Conservation (phyloP, 2,888 invertebrate species). For the Muscina levida region DNA sequence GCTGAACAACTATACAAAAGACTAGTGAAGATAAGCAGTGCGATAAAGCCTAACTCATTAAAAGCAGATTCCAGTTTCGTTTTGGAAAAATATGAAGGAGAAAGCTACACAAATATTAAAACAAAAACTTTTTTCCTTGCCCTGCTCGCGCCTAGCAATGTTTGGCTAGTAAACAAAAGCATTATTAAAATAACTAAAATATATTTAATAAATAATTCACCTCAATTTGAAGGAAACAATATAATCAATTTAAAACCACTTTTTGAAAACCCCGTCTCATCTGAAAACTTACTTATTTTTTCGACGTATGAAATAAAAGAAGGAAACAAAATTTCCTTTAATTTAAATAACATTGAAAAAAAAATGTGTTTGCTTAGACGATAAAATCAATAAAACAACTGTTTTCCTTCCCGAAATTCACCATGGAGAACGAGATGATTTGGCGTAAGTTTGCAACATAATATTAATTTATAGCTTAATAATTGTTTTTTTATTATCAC, state of each 20-base stretch:
- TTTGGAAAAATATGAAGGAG: constrained; percentile 30
- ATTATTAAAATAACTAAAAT: constrained; percentile 38
- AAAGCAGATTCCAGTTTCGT: constrained; percentile 35
- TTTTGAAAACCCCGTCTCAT: constrained; percentile 51
- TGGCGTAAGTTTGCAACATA: constrained; percentile 9
- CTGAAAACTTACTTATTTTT: constrained; percentile 43
- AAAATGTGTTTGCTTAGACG: constrained; percentile 34
- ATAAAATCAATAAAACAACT: constrained; percentile 26
- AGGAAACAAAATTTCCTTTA: constrained; percentile 23
- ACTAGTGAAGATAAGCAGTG: constrained; percentile 37
- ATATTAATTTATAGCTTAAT: constrained; percentile 21
- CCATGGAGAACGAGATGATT: constrained; percentile 37
- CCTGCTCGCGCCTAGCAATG: constrained; percentile 27
- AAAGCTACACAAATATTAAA: constrained; percentile 36
- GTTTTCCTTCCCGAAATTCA: constrained; percentile 39
- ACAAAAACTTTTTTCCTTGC: constrained; percentile 38
- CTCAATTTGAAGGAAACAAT: constrained; percentile 21
- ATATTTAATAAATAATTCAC: constrained; percentile 30
- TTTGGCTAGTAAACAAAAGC: constrained; percentile 34
- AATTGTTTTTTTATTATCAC: constrained; percentile 29
- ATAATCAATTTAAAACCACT: constrained; percentile 25
- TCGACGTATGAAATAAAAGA: constrained; percentile 9
- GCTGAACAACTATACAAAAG: constrained; percentile 48
- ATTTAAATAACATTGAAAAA: constrained; percentile 36
- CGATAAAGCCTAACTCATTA: constrained; percentile 29